Base-by-base conservation (phyloP, 2,888 invertebrate genomes). In the Lumbricus terrestris region DNA sequence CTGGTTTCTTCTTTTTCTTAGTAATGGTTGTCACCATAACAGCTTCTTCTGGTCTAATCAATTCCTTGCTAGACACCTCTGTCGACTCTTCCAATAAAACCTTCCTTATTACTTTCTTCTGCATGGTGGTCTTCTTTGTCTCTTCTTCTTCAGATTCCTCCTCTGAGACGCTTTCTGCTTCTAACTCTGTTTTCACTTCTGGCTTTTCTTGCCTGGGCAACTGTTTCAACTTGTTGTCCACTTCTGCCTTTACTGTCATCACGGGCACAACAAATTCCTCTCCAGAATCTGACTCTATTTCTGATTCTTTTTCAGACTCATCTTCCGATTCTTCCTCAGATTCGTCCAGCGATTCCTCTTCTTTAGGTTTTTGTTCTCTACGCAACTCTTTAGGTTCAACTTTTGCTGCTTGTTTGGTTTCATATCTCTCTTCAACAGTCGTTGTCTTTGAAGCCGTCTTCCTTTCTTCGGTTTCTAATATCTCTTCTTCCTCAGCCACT, bases 401-500 rank as follows among this genome's bases (percentile, higher is more conserved):
- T 8, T 83, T 35, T 34, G 18, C 5, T 83, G 33, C 83, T 1
- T 16, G 83, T 33, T 83, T 83, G 5, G 18, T 83, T 83, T 83
- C 33, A 82, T n/a, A 34, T n/a, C 13, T 13, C 82, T 82, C 11
- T n/a, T n/a, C 83, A 16, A 83, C 83, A 83, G 83, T 47, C 33
- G n/a, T 35, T 83, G 33, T 33, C 20, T 33, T 83, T 83, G 34
- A 34, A 3, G 83, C 34, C 33, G n/a, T 33, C 83, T 34, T 15
- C 83, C 1, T 16, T 33, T 83, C 83, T 83, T 33, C 83, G n/a
- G 33, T 33, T 35, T 83, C 85, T 85, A 37, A 34, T 82, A n/a
- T 16, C 82, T 90, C 38, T 83, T 82, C 85, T 83, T 85, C 85
- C 34, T 90, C 90, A 8, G 35, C 34, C n/a, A n/a, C n/a, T n/a